Evolutionary conservation across 2,888 invertebrate species (phyloP).

Genomic region (Esperia sulphurella): DNA sequence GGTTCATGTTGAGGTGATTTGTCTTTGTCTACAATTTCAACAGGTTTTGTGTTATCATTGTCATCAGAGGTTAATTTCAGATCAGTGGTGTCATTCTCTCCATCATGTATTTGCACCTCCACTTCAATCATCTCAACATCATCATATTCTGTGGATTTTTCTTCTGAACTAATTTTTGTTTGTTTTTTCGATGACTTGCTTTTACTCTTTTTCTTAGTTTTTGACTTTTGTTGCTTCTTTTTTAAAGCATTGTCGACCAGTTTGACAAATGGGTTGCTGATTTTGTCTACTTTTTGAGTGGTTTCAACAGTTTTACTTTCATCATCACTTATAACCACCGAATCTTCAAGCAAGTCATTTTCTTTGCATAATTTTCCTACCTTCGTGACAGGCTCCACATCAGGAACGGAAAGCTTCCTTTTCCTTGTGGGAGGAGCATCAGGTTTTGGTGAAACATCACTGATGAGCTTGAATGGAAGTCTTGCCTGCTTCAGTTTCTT

Average conservation of each 20-base stretch:
- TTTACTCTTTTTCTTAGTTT: slow-evolving; percentile 43
- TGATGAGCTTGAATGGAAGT: slow-evolving; percentile 79
- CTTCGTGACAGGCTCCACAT: slow-evolving; percentile 52
- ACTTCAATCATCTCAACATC: slow-evolving; percentile 44
- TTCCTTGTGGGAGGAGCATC: slow-evolving; percentile 53
- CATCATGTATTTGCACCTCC: slow-evolving; percentile 25
- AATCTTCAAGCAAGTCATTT: slow-evolving; percentile 44
- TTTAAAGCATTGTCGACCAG: slow-evolving; percentile 62
- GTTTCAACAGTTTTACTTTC: slow-evolving; percentile 42
- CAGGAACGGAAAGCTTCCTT: slow-evolving; percentile 61
- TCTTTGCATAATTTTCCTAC: slow-evolving; percentile 62
- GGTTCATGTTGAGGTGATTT: background rate
- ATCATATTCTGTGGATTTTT: slow-evolving; percentile 13
- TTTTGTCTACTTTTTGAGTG: slow-evolving; percentile 30
- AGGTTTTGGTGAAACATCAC: slow-evolving; percentile 56
- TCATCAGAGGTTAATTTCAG: background rate
- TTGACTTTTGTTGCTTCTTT: slow-evolving; percentile 56
- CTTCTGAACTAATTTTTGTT: slow-evolving; percentile 13
- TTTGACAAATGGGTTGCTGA: slow-evolving; percentile 61
- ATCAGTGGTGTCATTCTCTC: slow-evolving; percentile 11
- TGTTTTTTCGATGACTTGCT: slow-evolving; percentile 22
- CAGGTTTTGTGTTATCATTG: background rate
- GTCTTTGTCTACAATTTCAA: background rate
- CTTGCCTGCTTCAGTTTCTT: slow-evolving; percentile 82
- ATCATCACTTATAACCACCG: slow-evolving; percentile 63